phyloP scores from a whole-genome alignment of 2,113 vertebrate genomes.

The Paramormyrops kingsleyae region DNA sequence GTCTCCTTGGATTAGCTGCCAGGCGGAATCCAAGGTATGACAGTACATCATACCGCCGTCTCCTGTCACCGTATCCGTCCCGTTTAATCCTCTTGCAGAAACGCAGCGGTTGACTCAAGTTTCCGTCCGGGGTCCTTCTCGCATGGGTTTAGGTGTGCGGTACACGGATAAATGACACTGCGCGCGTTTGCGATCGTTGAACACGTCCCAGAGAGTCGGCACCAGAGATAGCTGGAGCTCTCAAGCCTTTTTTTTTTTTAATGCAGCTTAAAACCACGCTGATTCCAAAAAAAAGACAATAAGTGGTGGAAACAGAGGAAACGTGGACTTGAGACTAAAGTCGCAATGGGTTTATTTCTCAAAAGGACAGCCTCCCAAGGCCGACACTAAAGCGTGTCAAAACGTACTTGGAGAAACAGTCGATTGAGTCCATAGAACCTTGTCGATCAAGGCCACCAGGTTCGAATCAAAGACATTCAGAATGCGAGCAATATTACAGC shows the following conservation, averaged over 20 bases:
- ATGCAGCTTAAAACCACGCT: slow-evolving; percentile 31
- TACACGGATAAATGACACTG: slow-evolving; percentile 6
- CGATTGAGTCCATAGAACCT: slow-evolving; percentile 62
- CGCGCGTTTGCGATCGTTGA: neutral
- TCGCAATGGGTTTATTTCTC: slow-evolving; percentile 60
- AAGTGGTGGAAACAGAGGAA: slow-evolving; percentile 44
- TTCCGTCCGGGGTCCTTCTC: neutral
- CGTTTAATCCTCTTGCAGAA: neutral
- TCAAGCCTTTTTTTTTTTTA: slow-evolving; percentile 22
- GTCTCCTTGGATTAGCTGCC: slow-evolving; percentile 3
- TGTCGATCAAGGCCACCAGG: slow-evolving; percentile 63
- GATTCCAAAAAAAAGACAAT: slow-evolving; percentile 41
- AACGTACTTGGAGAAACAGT: slow-evolving; percentile 56
- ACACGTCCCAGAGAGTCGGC: neutral
- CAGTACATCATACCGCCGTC: neutral
- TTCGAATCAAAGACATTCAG: slow-evolving; percentile 64
- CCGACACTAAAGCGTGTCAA: slow-evolving; percentile 59
- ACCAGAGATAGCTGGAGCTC: neutral
- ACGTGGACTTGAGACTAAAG: slow-evolving; percentile 55
- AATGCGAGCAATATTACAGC: slow-evolving; percentile 59
- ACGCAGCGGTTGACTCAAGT: neutral
- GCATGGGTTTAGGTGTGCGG: neutral
- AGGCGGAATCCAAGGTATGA: neutral
- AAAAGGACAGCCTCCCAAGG: slow-evolving; percentile 63
- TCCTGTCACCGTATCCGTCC: neutral